phyloP scores from a whole-genome alignment of 2,113 vertebrate genomes.

The Alligator mississippiensis region DNA sequence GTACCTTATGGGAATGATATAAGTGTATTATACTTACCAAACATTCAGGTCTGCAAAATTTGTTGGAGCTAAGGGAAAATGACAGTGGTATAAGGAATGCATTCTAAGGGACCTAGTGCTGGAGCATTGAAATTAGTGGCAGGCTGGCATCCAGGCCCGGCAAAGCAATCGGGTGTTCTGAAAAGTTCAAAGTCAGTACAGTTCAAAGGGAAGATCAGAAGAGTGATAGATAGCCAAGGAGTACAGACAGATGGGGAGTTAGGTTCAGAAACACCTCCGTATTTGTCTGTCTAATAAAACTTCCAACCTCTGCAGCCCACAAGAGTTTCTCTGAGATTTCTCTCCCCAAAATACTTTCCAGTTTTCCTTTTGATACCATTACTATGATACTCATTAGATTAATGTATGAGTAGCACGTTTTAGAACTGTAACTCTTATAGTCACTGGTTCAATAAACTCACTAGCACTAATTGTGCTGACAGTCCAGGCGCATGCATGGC shows the following conservation, averaged over 20 bases:
- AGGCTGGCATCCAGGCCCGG: background rate
- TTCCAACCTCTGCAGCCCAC: background rate
- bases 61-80: rapidly evolving
- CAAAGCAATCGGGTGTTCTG: background rate
- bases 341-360: background rate
- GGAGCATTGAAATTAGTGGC: background rate
- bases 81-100: background rate
- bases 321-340: background rate
- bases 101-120: rapidly evolving
- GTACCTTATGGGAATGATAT: background rate
- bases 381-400: rapidly evolving
- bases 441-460: background rate
- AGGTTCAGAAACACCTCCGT: background rate
- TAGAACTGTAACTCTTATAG: background rate
- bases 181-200: background rate
- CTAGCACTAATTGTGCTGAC: background rate
- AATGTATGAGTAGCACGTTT: background rate
- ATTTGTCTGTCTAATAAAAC: background rate
- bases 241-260: rapidly evolving
- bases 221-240: background rate
- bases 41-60: background rate
- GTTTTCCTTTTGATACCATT: background rate
- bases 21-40: rapidly evolving
- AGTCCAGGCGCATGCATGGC: rapidly evolving
- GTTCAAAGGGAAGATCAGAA: background rate